Evolutionary conservation across 1,140 invertebrate genomes (phyloP).

Genomic region (Scaptomyza pallida): DNA sequence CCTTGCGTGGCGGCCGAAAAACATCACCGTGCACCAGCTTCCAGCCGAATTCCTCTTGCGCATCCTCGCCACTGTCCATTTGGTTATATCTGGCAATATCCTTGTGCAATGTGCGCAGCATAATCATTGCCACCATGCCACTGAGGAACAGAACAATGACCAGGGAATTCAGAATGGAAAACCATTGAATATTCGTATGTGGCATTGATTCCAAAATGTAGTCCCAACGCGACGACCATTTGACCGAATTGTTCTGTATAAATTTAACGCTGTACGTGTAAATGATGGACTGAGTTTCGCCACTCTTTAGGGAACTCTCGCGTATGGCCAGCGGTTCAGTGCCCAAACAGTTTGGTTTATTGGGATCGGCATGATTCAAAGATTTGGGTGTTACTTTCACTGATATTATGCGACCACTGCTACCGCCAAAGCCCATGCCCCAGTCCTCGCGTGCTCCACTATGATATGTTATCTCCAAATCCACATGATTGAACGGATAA

Average conservation of each 20-base stretch:
- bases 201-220: slow-evolving; percentile 99
- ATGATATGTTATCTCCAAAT: slow-evolving; percentile 96
- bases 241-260: slow-evolving; percentile 92
- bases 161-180: slow-evolving; percentile 95
- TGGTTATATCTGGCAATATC: slow-evolving; percentile 99
- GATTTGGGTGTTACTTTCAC: slow-evolving; percentile 91
- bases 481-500: slow-evolving; percentile 98
- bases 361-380: slow-evolving; percentile 87
- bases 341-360: slow-evolving; percentile 85
- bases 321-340: slow-evolving; percentile 89
- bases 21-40: slow-evolving; percentile 98
- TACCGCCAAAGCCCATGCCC: slow-evolving; percentile 89
- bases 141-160: slow-evolving; percentile 96
- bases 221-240: slow-evolving; percentile 99
- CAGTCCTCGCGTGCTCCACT: slow-evolving; percentile 93
- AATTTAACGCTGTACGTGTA: slow-evolving; percentile 96
- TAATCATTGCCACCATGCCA: slow-evolving; percentile 99
- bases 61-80: slow-evolving; percentile 98
- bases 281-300: slow-evolving; percentile 88
- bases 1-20: slow-evolving; percentile 97
- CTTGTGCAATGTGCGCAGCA: slow-evolving; percentile 98
- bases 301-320: slow-evolving; percentile 84
- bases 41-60: slow-evolving; percentile 99
- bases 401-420: slow-evolving; percentile 95
- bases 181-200: slow-evolving; percentile 99